Conservation (phyloP, 1,140 invertebrate species). For the Platyura marginata region DNA sequence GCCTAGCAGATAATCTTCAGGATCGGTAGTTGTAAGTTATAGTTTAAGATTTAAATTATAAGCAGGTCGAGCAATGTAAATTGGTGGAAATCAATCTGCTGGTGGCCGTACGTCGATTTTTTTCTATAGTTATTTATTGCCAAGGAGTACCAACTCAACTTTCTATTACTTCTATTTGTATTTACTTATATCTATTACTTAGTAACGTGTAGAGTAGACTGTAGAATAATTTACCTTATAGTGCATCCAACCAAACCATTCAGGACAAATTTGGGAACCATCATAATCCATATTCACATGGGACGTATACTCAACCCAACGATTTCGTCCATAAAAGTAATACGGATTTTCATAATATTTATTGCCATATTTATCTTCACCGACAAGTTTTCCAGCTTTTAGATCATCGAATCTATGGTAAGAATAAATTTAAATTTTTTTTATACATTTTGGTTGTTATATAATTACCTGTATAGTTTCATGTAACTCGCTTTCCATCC, state of each 20-base stretch:
- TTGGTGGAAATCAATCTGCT: not conserved
- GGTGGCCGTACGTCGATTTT: too few species aligned
- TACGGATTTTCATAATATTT: constrained; percentile 87
- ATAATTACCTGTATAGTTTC: constrained; percentile 56
- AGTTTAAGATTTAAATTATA: not conserved
- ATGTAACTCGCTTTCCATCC: constrained; percentile 47
- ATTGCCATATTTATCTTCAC: constrained; percentile 90
- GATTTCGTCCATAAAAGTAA: constrained; percentile 78
- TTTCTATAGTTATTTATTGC: too few species aligned
- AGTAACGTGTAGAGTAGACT: too few species aligned
- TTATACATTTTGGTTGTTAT: constrained; percentile 11
- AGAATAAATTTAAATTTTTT: constrained; percentile 13
- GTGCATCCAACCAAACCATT: constrained; percentile 81
- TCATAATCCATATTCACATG: constrained; percentile 71
- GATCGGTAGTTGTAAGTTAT: too few species aligned
- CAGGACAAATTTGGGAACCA: constrained; percentile 76
- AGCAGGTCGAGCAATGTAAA: not conserved
- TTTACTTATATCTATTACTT: too few species aligned
- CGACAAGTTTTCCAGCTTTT: constrained; percentile 72
- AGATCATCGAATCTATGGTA: constrained; percentile 63
- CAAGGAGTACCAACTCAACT: too few species aligned
- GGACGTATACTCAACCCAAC: constrained; percentile 83
- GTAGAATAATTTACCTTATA: constrained; percentile 32
- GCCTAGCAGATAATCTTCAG: too few species aligned
- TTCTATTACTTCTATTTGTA: too few species aligned